Conservation (phyloP, 2,888 invertebrate genomes). For the Thumatha senex region DNA sequence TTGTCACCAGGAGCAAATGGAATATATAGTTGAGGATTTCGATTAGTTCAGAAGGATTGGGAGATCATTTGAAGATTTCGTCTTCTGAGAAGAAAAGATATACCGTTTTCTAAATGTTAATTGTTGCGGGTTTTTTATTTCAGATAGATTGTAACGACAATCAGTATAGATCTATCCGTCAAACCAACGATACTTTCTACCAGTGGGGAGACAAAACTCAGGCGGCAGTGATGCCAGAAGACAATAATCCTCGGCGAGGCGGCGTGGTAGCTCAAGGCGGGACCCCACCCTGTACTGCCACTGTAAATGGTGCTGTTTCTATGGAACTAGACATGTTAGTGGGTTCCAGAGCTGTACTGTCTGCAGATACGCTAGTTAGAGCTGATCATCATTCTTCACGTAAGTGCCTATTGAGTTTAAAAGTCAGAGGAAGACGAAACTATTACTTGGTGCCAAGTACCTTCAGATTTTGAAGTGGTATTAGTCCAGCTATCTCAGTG, state of each 20-base stretch:
- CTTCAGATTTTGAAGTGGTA: no score
- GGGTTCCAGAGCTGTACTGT: constrained; percentile 75
- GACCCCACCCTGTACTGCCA: constrained; percentile 40
- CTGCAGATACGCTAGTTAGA: constrained; percentile 86
- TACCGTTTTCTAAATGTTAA: no score
- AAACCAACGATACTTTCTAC: constrained; percentile 53
- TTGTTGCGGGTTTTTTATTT: not conserved
- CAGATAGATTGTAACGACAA: constrained; percentile 52
- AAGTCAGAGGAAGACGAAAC: not conserved
- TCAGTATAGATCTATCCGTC: constrained; percentile 49
- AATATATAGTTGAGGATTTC: no score
- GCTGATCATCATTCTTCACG: constrained; percentile 78
- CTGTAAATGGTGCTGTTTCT: constrained; percentile 48
- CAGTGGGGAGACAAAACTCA: constrained; percentile 38
- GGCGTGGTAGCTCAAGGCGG: constrained; percentile 56
- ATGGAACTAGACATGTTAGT: constrained; percentile 73
- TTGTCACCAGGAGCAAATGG: no score
- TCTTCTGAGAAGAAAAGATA: no score
- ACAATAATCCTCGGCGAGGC: constrained; percentile 9
- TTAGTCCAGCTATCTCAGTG: no score
- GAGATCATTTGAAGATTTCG: no score
- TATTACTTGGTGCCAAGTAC: not conserved
- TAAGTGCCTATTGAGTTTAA: constrained; percentile 33
- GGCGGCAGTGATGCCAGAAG: constrained; percentile 41
- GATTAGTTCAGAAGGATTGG: no score